Percentiles rank a stretch among this genome's conserved stretches.
Evolutionary conservation across 1,140 invertebrate genomes (phyloP).

Genomic region (Epicauta chinensis): DNA sequence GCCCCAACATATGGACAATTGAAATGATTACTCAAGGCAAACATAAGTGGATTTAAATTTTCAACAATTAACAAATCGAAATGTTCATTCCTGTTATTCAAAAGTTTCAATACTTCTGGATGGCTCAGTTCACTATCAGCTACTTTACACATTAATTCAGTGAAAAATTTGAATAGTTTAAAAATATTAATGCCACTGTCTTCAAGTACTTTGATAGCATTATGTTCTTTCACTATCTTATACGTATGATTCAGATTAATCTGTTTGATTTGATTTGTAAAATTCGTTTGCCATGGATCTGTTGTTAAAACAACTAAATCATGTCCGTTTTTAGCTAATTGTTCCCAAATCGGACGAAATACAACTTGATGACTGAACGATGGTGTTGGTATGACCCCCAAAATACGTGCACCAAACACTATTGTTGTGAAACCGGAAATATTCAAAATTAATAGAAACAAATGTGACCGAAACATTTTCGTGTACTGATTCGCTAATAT

Average conservation of each 20-base stretch:
- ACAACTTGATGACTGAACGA: conserved; percentile 46
- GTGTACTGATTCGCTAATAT: too few relatives aligned
- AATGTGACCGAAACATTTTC: too few relatives aligned
- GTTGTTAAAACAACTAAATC: conserved; percentile 42
- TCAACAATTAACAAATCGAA: conserved; percentile 41
- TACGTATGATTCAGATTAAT: conserved; percentile 16
- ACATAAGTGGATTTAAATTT: conserved; percentile 26
- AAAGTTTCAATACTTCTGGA: conserved; percentile 31
- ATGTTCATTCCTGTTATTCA: conserved; percentile 31
- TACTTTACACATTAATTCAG: conserved; percentile 10
- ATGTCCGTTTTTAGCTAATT: conserved; percentile 41
- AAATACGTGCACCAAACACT: conserved; percentile 31
- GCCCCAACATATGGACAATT: conserved; percentile 37
- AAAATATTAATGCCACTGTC: conserved; percentile 3
- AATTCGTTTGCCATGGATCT: conserved; percentile 20
- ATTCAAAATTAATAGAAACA: too few relatives aligned
- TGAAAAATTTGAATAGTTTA: background rate
- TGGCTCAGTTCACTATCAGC: conserved; percentile 20
- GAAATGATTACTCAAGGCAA: conserved; percentile 33
- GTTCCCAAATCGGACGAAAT: conserved; percentile 34
- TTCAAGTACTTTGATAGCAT: conserved; percentile 2
- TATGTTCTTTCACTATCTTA: conserved; percentile 6
- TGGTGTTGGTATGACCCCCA: conserved; percentile 39
- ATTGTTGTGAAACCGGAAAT: too few relatives aligned
- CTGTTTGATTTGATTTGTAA: conserved; percentile 19